Evolutionary conservation across 2,888 invertebrate genomes (phyloP).

Genomic region (Marronus borbonicus): DNA sequence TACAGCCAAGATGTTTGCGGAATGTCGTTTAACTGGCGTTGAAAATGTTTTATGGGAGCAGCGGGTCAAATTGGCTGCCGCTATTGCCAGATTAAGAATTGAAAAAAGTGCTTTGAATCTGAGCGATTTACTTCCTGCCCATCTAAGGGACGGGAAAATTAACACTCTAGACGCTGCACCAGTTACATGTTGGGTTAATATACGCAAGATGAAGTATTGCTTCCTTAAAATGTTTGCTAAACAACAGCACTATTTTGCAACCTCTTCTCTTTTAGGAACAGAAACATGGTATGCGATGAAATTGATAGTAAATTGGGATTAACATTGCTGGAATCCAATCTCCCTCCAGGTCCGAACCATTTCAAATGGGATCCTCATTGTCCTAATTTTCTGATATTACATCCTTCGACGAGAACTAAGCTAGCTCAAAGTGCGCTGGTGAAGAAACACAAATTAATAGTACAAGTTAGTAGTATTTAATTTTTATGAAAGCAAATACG

Average conservation of each 20-base stretch:
- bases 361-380: conserved; percentile 70
- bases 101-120: conserved; percentile 80
- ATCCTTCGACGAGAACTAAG: conserved; percentile 72
- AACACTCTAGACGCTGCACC: conserved; percentile 72
- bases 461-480: conserved; percentile 70
- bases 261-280: conserved; percentile 40
- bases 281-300: conserved; percentile 39
- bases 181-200: conserved; percentile 88
- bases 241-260: too few species aligned
- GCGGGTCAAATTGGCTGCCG: conserved; percentile 82
- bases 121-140: conserved; percentile 80
- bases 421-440: conserved; percentile 75
- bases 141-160: conserved; percentile 81
- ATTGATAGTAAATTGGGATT: conserved; percentile 56
- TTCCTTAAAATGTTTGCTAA: conserved; percentile 51
- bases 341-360: conserved; percentile 58
- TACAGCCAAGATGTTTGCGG: conserved; percentile 63
- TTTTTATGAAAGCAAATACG: too few species aligned
- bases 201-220: conserved; percentile 77
- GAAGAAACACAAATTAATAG: conserved; percentile 72
- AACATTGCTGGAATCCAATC: conserved; percentile 59
- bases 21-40: conserved; percentile 70
- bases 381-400: conserved; percentile 73
- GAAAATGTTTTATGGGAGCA: conserved; percentile 78
- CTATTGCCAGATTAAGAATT: conserved; percentile 83